A percentile compares a stretch with the other conserved stretches of the same genome.
These are phyloP conservation scores for Oenanthe oenanthe DNA, from an alignment of 2,113 vertebrate genomes.

Conservation along the genomic window DNA sequence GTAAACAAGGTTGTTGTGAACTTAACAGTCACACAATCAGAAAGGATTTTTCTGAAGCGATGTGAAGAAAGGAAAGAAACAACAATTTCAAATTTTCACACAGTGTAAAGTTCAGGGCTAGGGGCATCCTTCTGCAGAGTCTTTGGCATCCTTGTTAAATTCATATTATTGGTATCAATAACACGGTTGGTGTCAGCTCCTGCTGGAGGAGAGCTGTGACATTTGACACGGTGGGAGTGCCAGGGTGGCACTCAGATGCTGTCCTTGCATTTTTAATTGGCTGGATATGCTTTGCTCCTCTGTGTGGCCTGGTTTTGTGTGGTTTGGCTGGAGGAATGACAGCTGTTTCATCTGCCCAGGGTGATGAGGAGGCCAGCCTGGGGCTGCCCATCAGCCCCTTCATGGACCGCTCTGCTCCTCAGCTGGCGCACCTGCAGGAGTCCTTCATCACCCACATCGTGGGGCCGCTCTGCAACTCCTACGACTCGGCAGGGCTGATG, in stretches of 20 bases:
- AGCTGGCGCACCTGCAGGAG: slow-evolving; percentile 96
- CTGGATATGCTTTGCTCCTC: neutral
- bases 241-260: neutral
- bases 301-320: neutral
- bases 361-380: slow-evolving; percentile 93
- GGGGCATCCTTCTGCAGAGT: neutral
- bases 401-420: slow-evolving; percentile 96
- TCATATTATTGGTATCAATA: accelerated
- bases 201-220: neutral
- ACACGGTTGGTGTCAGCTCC: neutral
- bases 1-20: neutral
- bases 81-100: neutral
- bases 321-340: neutral
- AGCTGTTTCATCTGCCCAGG: slow-evolving; percentile 65
- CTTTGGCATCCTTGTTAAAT: neutral
- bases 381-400: slow-evolving; percentile 96
- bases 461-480: slow-evolving; percentile 94
- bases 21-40: neutral
- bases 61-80: neutral
- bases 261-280: neutral
- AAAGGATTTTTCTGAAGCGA: neutral
- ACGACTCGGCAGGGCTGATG: slow-evolving; percentile 91
- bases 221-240: neutral
- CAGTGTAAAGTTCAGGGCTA: neutral
- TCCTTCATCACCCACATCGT: slow-evolving; percentile 99